Conservation (phyloP, 2,797 vertebrate genomes). For the Chelon labrosus region DNA sequence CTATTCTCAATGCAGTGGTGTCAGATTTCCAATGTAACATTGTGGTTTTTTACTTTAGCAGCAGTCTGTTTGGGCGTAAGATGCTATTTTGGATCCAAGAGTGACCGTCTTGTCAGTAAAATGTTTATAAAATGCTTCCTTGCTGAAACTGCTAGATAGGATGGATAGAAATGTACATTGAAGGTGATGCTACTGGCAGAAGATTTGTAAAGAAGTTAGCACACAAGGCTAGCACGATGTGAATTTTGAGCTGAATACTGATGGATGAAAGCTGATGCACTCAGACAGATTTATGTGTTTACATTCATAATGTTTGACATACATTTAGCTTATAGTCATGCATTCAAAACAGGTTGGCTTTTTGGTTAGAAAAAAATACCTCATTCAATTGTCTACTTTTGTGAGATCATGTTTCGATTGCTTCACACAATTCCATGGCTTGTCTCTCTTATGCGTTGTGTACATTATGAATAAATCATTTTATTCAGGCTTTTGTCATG, state of each 20-base stretch:
- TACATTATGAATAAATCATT: constrained; percentile 19
- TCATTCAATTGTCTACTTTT: background rate
- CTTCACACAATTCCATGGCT: background rate
- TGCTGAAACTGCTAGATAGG: no score
- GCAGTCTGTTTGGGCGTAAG: no score
- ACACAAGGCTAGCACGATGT: no score
- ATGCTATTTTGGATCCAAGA: no score
- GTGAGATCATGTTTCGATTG: no score
- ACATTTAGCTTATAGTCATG: background rate
- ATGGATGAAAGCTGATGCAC: no score
- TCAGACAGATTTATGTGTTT: background rate
- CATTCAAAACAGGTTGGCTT: background rate
- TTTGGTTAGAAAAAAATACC: background rate
- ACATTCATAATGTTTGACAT: background rate
- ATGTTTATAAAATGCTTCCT: no score
- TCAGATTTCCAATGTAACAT: background rate
- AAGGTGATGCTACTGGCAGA: no score
- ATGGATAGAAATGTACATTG: no score
- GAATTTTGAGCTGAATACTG: no score
- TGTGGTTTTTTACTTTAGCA: background rate
- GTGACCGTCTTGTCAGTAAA: no score
- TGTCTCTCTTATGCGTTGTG: background rate
- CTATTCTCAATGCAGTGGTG: background rate
- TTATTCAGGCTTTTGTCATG: constrained; percentile 11
- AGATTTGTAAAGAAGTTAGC: no score